Conservation (phyloP, 1,140 invertebrate species). For the Diploscapter pachys region DNA sequence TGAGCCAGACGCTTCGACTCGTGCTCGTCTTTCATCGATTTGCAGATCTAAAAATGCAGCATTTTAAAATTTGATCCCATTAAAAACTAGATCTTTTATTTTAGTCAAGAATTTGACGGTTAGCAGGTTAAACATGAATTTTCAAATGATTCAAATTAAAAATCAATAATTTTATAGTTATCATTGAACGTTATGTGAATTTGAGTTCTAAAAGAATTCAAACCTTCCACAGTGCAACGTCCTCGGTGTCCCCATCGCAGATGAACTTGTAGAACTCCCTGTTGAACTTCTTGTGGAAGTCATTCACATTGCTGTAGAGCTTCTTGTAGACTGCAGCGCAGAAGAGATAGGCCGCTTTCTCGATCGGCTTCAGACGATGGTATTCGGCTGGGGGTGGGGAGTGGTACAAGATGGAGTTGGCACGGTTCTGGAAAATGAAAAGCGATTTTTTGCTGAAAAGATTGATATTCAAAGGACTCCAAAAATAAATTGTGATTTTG, state of each 20-base stretch:
- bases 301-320: constrained; percentile 1
- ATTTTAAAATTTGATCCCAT: no score
- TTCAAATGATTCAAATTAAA: no score
- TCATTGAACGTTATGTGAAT: not conserved
- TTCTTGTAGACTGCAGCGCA: constrained; percentile 22
- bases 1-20: not conserved
- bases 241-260: constrained; percentile 11
- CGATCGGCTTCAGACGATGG: constrained; percentile 15
- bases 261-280: constrained; percentile 16
- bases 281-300: constrained; percentile 23
- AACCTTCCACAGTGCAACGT: constrained; percentile 19
- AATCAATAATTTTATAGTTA: not conserved
- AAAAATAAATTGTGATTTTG: not conserved
- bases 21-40: constrained; percentile 14
- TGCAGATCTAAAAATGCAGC: not conserved
- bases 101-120: no score
- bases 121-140: no score
- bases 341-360: constrained; percentile 28
- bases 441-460: constrained; percentile 9
- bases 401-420: constrained; percentile 11
- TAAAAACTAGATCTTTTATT: no score
- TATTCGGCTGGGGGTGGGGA: constrained; percentile 22
- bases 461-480: no score
- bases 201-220: not conserved
- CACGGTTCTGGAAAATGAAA: constrained; percentile 7